Percentiles rank a stretch among this genome's conserved stretches.
phyloP scores from a whole-genome alignment of 64 coral and sea anemone genomes.

The Hydrozoanthus tunicans region DNA sequence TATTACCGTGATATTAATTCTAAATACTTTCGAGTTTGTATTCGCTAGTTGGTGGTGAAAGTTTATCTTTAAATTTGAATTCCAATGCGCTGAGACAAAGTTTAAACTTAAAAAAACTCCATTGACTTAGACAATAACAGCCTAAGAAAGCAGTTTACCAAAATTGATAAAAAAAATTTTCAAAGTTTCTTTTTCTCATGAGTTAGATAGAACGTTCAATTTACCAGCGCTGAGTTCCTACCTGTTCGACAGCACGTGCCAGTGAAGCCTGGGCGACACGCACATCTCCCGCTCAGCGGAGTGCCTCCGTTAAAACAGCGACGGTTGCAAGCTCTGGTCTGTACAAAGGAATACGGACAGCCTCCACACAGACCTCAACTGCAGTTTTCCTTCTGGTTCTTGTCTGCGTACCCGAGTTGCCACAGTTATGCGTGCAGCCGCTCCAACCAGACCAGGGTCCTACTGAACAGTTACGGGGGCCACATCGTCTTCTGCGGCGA shows the following conservation, averaged over 20 bases:
- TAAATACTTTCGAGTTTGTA: too few species aligned
- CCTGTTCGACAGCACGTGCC: conserved; percentile 72
- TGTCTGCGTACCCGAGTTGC: conserved; percentile 52
- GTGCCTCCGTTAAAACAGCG: conserved; percentile 71
- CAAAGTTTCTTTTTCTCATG: too few species aligned
- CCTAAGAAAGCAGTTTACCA: too few species aligned
- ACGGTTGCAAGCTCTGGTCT: conserved; percentile 62
- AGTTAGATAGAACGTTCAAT: too few species aligned
- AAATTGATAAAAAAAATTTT: too few species aligned
- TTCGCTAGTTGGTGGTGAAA: too few species aligned
- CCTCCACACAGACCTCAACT: conserved; percentile 36
- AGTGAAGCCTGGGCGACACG: conserved; percentile 55
- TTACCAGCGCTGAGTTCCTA: conserved; percentile 11
- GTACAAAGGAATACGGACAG: conserved; percentile 12
- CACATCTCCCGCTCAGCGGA: conserved; percentile 32
- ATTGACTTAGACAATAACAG: too few species aligned
- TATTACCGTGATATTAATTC: too few species aligned
- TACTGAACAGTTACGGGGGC: conserved; percentile 32
- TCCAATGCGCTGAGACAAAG: too few species aligned
- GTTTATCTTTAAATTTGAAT: too few species aligned
- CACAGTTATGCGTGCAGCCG: conserved; percentile 63
- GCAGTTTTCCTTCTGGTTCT: not conserved
- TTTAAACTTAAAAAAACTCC: too few species aligned
- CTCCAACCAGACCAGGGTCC: conserved; percentile 17
- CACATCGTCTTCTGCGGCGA: conserved; percentile 24